These are phyloP conservation scores for Aphelinus certus DNA, from an alignment of 1,140 invertebrate species.

Conservation along the genomic window DNA sequence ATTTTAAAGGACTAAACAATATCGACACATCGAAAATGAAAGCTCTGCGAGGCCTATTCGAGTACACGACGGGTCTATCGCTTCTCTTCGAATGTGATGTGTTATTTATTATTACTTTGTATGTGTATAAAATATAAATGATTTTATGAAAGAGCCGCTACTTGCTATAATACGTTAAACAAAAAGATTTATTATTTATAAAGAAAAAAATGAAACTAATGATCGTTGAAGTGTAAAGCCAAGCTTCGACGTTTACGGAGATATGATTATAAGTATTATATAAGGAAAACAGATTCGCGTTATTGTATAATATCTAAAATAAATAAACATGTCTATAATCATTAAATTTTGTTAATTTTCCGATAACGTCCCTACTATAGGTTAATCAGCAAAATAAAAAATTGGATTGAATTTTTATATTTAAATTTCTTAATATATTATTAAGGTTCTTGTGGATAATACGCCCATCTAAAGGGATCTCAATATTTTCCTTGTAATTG, in stretches of 20 bases:
- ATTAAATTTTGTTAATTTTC: no score
- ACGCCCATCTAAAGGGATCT: no score
- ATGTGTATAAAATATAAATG: slow-evolving; percentile 22
- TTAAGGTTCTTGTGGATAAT: no score
- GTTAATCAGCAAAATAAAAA: no score
- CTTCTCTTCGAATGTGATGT: slow-evolving; percentile 26
- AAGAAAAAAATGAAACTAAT: slow-evolving; percentile 18
- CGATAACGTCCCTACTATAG: no score
- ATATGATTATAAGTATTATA: slow-evolving; percentile 28
- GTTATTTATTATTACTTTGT: slow-evolving; percentile 31
- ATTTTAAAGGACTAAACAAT: slow-evolving; percentile 1
- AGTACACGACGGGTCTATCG: slow-evolving; percentile 9
- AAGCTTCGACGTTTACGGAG: slow-evolving; percentile 2
- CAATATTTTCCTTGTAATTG: no score
- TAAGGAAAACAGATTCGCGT: slow-evolving; percentile 21
- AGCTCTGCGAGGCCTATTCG: slow-evolving; percentile 13
- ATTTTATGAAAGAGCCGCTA: slow-evolving; percentile 24
- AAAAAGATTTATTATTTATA: slow-evolving; percentile 19
- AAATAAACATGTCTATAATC: slow-evolving; percentile 32
- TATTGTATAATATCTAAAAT: slow-evolving; percentile 33
- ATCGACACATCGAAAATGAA: slow-evolving; percentile 23
- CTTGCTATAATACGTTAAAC: slow-evolving; percentile 23
- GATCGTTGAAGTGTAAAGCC: slow-evolving; percentile 12
- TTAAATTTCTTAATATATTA: no score
- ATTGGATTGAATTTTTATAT: no score